Base-by-base conservation (phyloP, 2,888 invertebrate species). In the Calameuta idolon region DNA sequence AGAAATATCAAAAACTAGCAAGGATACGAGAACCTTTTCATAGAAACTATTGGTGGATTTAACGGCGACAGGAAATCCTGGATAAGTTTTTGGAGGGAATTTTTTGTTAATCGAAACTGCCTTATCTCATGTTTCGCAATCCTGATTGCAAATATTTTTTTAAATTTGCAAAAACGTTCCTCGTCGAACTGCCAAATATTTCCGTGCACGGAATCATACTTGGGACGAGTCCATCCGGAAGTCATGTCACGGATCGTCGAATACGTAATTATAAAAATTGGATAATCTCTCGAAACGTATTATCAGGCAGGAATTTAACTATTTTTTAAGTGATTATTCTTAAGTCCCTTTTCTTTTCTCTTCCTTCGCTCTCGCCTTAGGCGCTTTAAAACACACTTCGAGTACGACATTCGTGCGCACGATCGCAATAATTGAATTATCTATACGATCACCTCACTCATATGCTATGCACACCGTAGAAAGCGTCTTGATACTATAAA, bases 401-500 rank as follows among this genome's bases (percentile, higher is more conserved):
- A 23, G 55, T 55, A 55, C 55, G 55, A 55, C 23, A 55, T 23
- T 55, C 2, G 55, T 55, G 9, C 55, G 55, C 23, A 9, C 2
- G 55, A 55, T 55, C 55, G 55, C 5, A 55, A 23, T 55, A 55
- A 55, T 55, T 55, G 23, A 23, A 55, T 55, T 23, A 55, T 55
- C 9, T 23, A 23, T 23, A 55, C 55, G 55, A 55, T 23, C 55
- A 55, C 23, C 55, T 55, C 23, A 55, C 55, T 55, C 55, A 55
- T 23, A 55, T 55, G 23, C 34, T 71, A 79, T 76, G 75, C 77
- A 80, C 76, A 80, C 76, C 69, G 75, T 84, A 85, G 83, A 83
- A 87, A 87, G 88, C 87, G 82, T 83, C 83, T 82, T 83, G 83
- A 81, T 82, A 80, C 82, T 85, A 84, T 83, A 83, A 84, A 85